Base-by-base conservation (phyloP, 2,797 vertebrate genomes). In the Acropternis orthonyx region DNA sequence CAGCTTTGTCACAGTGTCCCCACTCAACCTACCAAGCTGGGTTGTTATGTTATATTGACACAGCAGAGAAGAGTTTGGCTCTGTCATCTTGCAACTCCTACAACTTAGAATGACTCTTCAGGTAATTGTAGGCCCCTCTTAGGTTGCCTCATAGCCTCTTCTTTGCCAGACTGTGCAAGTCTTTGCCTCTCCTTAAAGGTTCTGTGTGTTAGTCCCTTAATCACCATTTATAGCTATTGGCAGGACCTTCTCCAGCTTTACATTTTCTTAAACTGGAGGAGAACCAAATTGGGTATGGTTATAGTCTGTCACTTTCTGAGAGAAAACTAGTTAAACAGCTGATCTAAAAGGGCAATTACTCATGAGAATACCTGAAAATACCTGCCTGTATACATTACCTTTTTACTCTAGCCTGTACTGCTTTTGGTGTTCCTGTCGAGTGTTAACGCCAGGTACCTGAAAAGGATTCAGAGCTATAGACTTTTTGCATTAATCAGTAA, bases 371-470 rank as follows among this genome's bases (percentile, higher is more conserved):
- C n/a, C 44, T 63, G 76, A 34, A 74, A 92, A 90, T 88, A 91
- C 24, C 54, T 91, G 32, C 13, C 39, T 4, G 2, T 79, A 7
- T 41, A 7, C 52, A 46, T 52, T 90, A 24, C 28, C 7, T 91
- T 88, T 93, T 72, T 61, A 56, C 66, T 44, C 10, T 48, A 52
- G 74, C 52, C 52, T 89, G 55, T 66, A 46, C 61, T 85, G 65
- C 69, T 93, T 44, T 79, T 92, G 88, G 44, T 86, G 41, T 89
- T 96, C 54, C 93, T 96, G 95, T 93, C 89, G 95, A 92, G 71
- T 39, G 68, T 87, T 95, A 92, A 73, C 82, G 69, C 16, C 52
- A 90, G 78, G 52, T 87, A 85, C 75, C 67, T 85, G 89, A 81
- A 92, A 92, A 87, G 78, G 82, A 79, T 68, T 78, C 94, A 82